Evolutionary conservation across 92 coral and sea anemone species (phyloP).

Genomic region (Desmophyllum pertusum): DNA sequence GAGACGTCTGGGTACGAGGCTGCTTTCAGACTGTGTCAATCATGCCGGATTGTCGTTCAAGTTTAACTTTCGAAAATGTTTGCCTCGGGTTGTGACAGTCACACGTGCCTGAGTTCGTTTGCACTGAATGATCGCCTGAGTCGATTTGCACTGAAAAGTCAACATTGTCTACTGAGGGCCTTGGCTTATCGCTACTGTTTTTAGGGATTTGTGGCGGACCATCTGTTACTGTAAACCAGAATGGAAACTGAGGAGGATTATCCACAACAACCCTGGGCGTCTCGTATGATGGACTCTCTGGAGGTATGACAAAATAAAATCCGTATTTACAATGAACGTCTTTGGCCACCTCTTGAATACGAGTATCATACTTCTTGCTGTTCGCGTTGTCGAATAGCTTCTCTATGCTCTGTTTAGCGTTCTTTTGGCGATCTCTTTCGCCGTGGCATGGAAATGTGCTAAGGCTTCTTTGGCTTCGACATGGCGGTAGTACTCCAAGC

Average conservation of each 20-base stretch:
- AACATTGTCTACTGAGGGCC: too few relatives aligned
- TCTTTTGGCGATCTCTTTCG: constrained; percentile 56
- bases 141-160: not conserved
- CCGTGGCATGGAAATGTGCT: constrained; percentile 45
- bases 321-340: not conserved
- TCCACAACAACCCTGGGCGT: not conserved
- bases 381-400: not conserved
- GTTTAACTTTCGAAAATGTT: not conserved
- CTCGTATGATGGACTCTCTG: constrained; percentile 20
- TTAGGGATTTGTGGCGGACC: not conserved
- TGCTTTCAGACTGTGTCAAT: not conserved
- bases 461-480: constrained; percentile 62
- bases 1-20: too few relatives aligned
- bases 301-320: constrained; percentile 26
- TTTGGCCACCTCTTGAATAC: constrained; percentile 8
- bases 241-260: not conserved
- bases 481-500: constrained; percentile 45
- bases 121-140: not conserved
- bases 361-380: not conserved
- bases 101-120: not conserved
- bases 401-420: constrained; percentile 22
- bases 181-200: not conserved
- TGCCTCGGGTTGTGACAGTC: not conserved
- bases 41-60: not conserved
- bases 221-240: not conserved